Percentiles rank a stretch among this genome's conserved stretches.
Evolutionary conservation across 2,113 vertebrate genomes (phyloP).

Genomic region (Ctenomys sociabilis): DNA sequence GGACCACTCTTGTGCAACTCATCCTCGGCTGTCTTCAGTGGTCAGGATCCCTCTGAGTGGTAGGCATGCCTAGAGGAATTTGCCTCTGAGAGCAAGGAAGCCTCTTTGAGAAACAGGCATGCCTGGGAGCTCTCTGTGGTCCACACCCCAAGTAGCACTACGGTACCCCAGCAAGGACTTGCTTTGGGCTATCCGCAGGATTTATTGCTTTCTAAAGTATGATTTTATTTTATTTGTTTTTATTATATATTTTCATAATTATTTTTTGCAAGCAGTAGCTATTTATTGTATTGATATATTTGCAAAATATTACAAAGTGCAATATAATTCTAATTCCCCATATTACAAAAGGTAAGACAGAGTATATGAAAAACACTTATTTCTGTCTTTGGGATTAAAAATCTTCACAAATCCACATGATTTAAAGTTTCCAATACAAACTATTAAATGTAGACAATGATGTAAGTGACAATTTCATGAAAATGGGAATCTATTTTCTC

Average conservation of each 20-base stretch:
- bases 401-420: constrained; percentile 68
- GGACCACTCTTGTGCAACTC: background rate
- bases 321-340: constrained; percentile 56
- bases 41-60: too few species aligned
- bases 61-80: background rate
- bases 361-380: constrained; percentile 56
- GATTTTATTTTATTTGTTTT: background rate
- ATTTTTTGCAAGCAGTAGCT: constrained; percentile 62
- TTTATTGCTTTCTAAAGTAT: background rate
- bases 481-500: constrained; percentile 27
- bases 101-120: background rate
- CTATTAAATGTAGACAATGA: constrained; percentile 62
- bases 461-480: background rate
- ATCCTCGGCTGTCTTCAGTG: background rate
- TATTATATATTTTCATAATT: background rate
- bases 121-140: background rate
- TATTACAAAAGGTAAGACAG: constrained; percentile 69
- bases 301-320: constrained; percentile 81
- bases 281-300: constrained; percentile 82
- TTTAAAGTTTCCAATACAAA: constrained; percentile 64
- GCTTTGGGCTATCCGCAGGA: background rate
- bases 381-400: constrained; percentile 81
- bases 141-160: too few species aligned
- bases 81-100: background rate
- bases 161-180: background rate